Evolutionary conservation across 2,797 vertebrate species (phyloP).

Genomic region (Gymnothorax javanicus): DNA sequence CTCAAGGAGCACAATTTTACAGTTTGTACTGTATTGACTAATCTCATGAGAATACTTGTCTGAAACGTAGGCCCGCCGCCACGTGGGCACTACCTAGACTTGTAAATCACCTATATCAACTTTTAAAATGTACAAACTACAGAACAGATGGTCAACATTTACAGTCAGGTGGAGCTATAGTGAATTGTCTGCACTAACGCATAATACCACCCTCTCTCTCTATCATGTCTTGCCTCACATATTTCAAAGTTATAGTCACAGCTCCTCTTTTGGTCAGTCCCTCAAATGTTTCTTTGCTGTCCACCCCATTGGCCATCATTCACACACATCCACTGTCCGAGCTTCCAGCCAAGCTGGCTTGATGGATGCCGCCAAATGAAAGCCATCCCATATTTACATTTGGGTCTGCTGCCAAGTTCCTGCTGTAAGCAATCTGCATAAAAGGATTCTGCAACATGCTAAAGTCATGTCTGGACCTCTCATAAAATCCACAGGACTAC

Average conservation of each 20-base stretch:
- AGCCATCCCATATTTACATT: constrained; percentile 38
- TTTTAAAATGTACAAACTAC: background rate
- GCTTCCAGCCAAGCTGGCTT: constrained; percentile 55
- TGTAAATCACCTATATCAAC: background rate
- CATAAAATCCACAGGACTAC: constrained; percentile 49
- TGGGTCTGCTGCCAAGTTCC: constrained; percentile 12
- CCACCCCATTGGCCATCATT: constrained; percentile 49
- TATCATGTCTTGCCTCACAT: constrained; percentile 51
- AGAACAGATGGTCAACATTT: background rate
- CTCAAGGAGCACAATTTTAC: background rate
- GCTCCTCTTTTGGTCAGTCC: background rate
- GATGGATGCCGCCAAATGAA: constrained; percentile 49
- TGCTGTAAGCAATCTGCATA: constrained; percentile 31
- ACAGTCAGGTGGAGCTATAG: constrained; percentile 32
- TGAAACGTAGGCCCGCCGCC: background rate
- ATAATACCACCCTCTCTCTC: constrained; percentile 18
- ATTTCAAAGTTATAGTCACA: constrained; percentile 30
- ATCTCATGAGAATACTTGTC: background rate
- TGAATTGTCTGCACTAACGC: constrained; percentile 48
- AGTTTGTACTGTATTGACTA: background rate
- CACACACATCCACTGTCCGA: constrained; percentile 53
- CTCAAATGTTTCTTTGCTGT: background rate
- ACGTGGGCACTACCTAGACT: background rate
- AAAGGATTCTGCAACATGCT: constrained; percentile 38
- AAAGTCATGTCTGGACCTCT: constrained; percentile 41